Conservation (phyloP, 92 coral and sea anemone species). For the Phymanthus crucifer region DNA sequence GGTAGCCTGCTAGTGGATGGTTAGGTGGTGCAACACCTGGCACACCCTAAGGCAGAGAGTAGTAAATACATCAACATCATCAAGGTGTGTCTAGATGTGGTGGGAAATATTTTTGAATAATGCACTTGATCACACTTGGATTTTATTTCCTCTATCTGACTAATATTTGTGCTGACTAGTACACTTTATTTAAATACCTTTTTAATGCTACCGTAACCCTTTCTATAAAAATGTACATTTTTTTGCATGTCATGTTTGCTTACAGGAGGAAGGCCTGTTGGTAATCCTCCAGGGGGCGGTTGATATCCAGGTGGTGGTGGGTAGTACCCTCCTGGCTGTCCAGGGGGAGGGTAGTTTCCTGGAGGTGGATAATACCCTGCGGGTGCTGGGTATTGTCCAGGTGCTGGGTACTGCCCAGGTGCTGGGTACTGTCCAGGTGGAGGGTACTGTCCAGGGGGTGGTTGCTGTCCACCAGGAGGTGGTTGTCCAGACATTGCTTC, state of each 20-base stretch:
- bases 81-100: no score
- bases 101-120: no score
- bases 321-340: conserved; percentile 47
- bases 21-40: conserved; percentile 52
- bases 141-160: no score
- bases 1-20: conserved; percentile 49
- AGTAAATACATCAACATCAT: not conserved
- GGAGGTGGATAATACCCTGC: conserved; percentile 42
- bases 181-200: no score
- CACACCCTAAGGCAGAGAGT: conserved; percentile 6
- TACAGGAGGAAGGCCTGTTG: conserved; percentile 35
- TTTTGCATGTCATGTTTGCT: not conserved
- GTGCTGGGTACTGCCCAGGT: not conserved
- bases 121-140: no score
- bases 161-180: no score
- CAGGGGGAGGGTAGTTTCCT: conserved; percentile 52
- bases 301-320: conserved; percentile 51
- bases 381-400: conserved; percentile 20
- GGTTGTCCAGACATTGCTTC: conserved; percentile 31
- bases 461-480: conserved; percentile 42
- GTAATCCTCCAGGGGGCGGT: conserved; percentile 36
- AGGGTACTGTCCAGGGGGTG: conserved; percentile 25
- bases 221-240: not conserved
- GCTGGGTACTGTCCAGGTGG: conserved; percentile 11
- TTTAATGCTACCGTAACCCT: no score